phyloP scores from a whole-genome alignment of 2,113 vertebrate species.

The Paracanthobrama guichenoti region DNA sequence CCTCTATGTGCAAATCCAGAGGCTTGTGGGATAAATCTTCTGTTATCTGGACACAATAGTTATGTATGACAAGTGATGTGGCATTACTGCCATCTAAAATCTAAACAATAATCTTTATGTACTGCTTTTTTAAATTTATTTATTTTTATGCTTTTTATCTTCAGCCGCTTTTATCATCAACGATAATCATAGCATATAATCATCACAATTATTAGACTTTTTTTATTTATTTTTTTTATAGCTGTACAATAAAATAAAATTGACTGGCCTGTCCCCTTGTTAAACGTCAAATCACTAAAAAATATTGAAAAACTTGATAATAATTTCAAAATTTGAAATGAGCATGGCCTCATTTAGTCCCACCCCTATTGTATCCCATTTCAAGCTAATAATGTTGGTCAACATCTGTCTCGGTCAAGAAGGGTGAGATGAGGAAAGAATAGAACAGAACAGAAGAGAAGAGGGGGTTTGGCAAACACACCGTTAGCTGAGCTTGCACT shows the following conservation, averaged over 20 bases:
- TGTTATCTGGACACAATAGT: not conserved
- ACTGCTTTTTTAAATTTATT: too few species aligned
- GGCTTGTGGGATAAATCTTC: not conserved
- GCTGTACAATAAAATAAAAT: not conserved
- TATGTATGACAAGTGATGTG: constrained; percentile 1
- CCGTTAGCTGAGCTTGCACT: constrained; percentile 85
- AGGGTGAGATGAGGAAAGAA: constrained; percentile 25
- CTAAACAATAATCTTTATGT: not conserved
- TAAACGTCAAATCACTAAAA: not conserved
- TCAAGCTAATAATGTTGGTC: constrained; percentile 44
- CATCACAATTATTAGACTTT: not conserved
- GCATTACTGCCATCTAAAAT: constrained; percentile 1
- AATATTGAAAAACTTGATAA: too few species aligned
- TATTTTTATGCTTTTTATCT: too few species aligned
- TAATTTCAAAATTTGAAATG: not conserved
- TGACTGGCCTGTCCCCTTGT: not conserved
- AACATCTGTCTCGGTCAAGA: constrained; percentile 38
- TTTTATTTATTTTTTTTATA: too few species aligned
- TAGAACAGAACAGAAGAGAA: constrained; percentile 40
- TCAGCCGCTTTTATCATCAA: not conserved
- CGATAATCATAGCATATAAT: not conserved
- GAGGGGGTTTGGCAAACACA: constrained; percentile 68
- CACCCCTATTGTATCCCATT: constrained; percentile 50
- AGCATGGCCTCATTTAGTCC: not conserved
- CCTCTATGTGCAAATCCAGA: not conserved